A percentile compares a stretch with the other conserved stretches of the same genome.
phyloP scores from a whole-genome alignment of 2,113 vertebrate genomes.

The Passer domesticus region DNA sequence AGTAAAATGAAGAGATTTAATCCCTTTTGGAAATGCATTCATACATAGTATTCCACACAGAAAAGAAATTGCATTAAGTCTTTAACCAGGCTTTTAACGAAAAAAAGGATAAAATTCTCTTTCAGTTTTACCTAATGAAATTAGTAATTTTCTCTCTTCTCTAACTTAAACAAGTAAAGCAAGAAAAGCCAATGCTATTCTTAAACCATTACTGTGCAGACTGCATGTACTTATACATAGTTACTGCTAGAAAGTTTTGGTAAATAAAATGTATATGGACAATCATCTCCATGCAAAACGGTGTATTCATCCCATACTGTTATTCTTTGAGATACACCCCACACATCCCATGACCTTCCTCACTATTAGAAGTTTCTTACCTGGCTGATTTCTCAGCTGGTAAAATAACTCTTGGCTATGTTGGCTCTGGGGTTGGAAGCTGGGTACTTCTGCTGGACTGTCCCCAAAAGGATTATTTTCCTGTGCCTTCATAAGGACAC shows the following conservation, averaged over 20 bases:
- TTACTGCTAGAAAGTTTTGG: background rate
- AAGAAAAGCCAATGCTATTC: conserved; percentile 16
- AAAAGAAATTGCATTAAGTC: background rate
- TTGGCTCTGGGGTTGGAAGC: background rate
- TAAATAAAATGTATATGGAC: background rate
- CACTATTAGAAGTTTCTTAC: background rate
- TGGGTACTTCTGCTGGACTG: background rate
- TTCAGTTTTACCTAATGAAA: conserved; percentile 11
- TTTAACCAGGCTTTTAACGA: background rate
- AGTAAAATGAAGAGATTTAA: background rate
- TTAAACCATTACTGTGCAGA: background rate
- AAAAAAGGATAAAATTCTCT: background rate
- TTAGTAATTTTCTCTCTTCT: background rate
- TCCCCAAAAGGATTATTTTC: background rate
- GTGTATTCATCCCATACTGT: background rate
- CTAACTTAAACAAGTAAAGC: background rate
- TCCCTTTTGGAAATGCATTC: conserved; percentile 3
- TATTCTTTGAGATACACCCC: background rate
- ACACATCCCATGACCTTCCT: background rate
- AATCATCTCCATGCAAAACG: background rate
- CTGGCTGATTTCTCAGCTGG: background rate
- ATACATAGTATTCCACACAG: background rate
- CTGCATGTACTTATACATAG: background rate
- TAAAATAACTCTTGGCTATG: background rate
- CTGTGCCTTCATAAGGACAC: background rate